These are phyloP conservation scores for Synchiropus splendidus DNA, from an alignment of 2,113 vertebrate species.

Conservation along the genomic window DNA sequence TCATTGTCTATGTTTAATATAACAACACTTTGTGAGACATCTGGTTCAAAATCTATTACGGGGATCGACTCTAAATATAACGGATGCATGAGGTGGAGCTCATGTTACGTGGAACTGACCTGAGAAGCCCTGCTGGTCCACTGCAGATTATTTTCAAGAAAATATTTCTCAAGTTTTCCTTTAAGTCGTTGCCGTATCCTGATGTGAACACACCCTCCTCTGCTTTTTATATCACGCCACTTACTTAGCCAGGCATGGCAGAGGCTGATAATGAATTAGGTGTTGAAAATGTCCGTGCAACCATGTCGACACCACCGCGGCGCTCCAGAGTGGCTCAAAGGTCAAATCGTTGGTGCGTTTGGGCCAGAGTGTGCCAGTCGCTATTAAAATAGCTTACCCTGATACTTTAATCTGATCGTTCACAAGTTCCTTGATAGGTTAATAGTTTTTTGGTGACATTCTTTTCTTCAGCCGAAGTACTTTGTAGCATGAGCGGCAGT, in stretches of 20 bases:
- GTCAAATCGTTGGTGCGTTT: constrained; percentile 45
- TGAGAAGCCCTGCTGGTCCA: no score
- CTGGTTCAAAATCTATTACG: no score
- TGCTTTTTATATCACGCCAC: constrained; percentile 65
- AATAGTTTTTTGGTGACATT: constrained; percentile 29
- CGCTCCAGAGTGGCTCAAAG: constrained; percentile 41
- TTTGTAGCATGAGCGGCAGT: no score
- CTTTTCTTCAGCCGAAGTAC: no score
- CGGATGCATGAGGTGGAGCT: no score
- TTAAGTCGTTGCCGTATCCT: neutral
- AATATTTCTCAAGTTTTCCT: no score
- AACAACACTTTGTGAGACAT: no score
- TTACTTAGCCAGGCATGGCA: constrained; percentile 50
- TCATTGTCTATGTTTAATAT: no score
- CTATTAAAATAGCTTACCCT: constrained; percentile 51
- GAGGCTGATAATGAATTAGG: constrained; percentile 67
- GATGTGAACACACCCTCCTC: constrained; percentile 27
- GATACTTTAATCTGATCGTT: constrained; percentile 45
- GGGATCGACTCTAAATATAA: no score
- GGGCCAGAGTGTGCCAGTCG: constrained; percentile 34
- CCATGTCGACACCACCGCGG: constrained; percentile 47
- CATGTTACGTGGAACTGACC: no score
- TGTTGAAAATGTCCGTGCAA: constrained; percentile 61
- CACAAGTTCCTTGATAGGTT: constrained; percentile 25
- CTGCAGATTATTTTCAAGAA: no score